phyloP scores from a whole-genome alignment of 2,797 vertebrate species.

The Acanthornis magna region DNA sequence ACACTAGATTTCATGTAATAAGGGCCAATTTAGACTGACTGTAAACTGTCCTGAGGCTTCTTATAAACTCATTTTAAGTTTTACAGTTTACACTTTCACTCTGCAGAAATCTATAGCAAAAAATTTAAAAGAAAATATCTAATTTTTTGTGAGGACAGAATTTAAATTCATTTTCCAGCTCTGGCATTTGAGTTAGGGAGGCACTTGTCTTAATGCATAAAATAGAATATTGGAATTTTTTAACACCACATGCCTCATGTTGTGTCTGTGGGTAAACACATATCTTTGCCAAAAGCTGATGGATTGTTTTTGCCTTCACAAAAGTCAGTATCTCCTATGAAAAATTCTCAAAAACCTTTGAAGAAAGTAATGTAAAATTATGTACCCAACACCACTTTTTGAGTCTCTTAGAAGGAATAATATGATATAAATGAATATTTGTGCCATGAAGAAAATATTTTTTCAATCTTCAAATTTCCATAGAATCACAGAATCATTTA shows the following conservation, averaged over 20 bases:
- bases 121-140: background rate
- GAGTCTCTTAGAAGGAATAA: background rate
- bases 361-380: background rate
- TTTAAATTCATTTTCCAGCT: background rate
- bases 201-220: background rate
- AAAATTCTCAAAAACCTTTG: background rate
- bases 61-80: background rate
- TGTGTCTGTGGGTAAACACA: background rate
- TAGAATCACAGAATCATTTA: background rate
- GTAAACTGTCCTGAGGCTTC: background rate
- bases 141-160: background rate
- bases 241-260: background rate
- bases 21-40: background rate
- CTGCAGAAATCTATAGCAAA: background rate
- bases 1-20: background rate
- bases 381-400: background rate
- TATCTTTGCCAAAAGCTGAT: background rate
- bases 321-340: background rate
- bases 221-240: background rate
- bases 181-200: background rate
- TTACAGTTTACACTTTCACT: background rate
- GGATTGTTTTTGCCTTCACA: background rate
- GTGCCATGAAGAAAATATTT: background rate
- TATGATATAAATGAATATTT: background rate
- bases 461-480: background rate